Conservation (phyloP, 2,797 vertebrate species). For the Poecilia picta region DNA sequence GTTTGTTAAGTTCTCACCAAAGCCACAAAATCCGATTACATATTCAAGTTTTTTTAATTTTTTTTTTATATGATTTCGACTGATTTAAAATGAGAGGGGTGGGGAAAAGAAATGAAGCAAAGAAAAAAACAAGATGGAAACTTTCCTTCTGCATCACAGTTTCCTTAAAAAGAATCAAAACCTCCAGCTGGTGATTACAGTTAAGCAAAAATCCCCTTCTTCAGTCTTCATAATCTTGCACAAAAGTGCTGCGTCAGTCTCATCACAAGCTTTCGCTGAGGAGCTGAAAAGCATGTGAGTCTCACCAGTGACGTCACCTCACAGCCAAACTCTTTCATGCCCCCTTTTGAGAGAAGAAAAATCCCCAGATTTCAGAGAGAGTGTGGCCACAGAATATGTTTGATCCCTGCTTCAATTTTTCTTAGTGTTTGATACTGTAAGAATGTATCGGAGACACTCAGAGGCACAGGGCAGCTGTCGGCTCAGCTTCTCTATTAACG, state of each 20-base stretch:
- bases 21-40: not conserved
- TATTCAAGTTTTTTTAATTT: not conserved
- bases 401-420: conserved; percentile 57
- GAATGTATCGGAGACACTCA: conserved; percentile 47
- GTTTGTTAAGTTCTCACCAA: not conserved
- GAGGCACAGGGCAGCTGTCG: conserved; percentile 38
- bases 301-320: conserved; percentile 70
- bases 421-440: conserved; percentile 54
- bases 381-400: conserved; percentile 33
- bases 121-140: conserved; percentile 18
- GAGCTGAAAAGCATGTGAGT: conserved; percentile 52
- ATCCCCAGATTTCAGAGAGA: conserved; percentile 56
- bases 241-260: conserved; percentile 65
- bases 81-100: conserved; percentile 17
- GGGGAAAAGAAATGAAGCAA: conserved; percentile 23
- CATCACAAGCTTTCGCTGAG: conserved; percentile 55
- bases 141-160: conserved; percentile 6
- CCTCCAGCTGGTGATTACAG: conserved; percentile 48
- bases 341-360: conserved; percentile 44
- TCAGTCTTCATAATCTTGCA: conserved; percentile 36
- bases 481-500: conserved; percentile 28
- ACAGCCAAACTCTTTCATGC: conserved; percentile 54
- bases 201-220: conserved; percentile 47
- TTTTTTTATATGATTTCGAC: conserved; percentile 11
- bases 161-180: conserved; percentile 40